phyloP scores from a whole-genome alignment of 2,113 vertebrate species.

The Dasyornis broadbenti region DNA sequence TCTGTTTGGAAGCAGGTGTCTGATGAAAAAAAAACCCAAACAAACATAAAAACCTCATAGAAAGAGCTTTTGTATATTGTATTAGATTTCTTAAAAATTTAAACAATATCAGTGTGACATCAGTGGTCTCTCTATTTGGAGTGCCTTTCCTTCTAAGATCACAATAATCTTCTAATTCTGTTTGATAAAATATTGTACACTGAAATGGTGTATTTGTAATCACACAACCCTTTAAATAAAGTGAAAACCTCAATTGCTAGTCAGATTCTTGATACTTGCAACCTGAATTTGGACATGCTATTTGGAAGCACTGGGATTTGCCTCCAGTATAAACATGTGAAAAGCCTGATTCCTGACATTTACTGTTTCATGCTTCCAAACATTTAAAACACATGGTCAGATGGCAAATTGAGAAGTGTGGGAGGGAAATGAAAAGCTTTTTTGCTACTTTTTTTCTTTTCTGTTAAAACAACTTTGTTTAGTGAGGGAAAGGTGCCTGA shows the following conservation, averaged over 20 bases:
- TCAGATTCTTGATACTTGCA: neutral
- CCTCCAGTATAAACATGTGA: neutral
- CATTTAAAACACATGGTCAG: neutral
- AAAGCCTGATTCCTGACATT: neutral
- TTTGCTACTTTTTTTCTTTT: neutral
- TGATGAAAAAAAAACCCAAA: neutral
- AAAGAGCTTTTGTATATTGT: neutral
- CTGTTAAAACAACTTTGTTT: neutral
- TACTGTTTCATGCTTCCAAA: neutral
- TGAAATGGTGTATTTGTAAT: neutral
- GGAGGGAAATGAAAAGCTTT: accelerated
- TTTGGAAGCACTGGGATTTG: neutral
- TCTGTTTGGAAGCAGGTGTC: neutral
- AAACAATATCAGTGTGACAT: neutral
- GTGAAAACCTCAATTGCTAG: neutral
- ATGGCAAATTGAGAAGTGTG: neutral
- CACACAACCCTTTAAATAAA: neutral
- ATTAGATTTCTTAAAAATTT: neutral
- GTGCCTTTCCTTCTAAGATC: neutral
- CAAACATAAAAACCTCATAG: neutral
- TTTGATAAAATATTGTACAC: neutral
- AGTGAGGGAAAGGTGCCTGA: neutral
- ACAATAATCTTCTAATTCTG: neutral
- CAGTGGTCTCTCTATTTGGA: neutral
- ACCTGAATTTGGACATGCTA: neutral